phyloP scores from a whole-genome alignment of 2,113 vertebrate genomes.

The Callithrix jacchus region DNA sequence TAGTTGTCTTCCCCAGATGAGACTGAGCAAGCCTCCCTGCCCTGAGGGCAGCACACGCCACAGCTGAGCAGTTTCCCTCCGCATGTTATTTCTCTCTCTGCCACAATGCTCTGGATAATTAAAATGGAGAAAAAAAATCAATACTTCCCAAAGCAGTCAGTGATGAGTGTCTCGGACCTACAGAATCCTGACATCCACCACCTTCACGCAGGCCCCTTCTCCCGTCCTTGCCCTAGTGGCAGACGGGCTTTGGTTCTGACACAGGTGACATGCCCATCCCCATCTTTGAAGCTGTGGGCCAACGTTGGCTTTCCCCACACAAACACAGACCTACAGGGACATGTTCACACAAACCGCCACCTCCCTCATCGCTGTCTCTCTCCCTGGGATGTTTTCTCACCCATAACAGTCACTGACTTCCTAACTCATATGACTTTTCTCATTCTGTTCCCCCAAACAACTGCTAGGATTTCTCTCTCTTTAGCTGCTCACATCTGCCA shows the following conservation, averaged over 20 bases:
- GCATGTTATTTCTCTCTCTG: background rate
- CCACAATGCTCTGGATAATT: background rate
- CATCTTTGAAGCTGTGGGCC: background rate
- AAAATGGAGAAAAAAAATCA: background rate
- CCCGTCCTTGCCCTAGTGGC: fast-evolving
- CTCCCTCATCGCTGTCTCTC: background rate
- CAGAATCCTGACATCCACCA: background rate
- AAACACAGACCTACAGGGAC: background rate
- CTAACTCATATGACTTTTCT: background rate
- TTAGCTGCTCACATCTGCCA: background rate
- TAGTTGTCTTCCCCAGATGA: fast-evolving
- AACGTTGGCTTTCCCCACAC: fast-evolving
- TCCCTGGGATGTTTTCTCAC: background rate
- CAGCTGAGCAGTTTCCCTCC: background rate
- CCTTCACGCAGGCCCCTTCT: background rate
- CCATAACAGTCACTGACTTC: background rate
- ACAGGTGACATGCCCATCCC: background rate
- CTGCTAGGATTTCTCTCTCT: background rate
- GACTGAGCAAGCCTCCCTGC: fast-evolving
- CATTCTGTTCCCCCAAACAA: conserved; percentile 43
- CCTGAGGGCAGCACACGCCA: background rate
- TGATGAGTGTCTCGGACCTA: background rate
- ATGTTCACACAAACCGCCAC: fast-evolving
- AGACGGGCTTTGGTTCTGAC: background rate
- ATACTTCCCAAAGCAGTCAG: background rate